Evolutionary conservation across 2,888 invertebrate genomes (phyloP), one percentile per base, ranked within the genome.

Genomic region (Lasioglossum figueresi): DNA sequence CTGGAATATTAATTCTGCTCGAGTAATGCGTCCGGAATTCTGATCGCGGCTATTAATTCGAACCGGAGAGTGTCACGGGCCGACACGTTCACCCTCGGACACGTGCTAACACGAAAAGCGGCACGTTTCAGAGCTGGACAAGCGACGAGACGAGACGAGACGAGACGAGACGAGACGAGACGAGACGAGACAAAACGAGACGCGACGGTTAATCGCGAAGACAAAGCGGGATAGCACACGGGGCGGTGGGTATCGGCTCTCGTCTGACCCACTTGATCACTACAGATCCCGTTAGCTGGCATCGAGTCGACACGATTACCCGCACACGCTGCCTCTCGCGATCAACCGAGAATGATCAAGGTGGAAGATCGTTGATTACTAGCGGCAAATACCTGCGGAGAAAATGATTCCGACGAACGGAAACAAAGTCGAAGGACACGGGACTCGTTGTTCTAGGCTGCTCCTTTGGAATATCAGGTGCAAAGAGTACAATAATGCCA

Each of bases 251-350:
- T 83, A 91, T 88, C 86, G 88, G 87, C 82, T 86, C 85, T 87
- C 85, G 78, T 89, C 87, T 91, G 91, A 92, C 92, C 92, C 87
- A 93, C 88, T 92, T 92, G 92, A 92, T 93, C 93, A 93, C 93
- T 92, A 93, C 91, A 88, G 90, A 91, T 92, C 88, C 93, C 93
- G 93, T 93, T 93, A 92, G 87, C 85, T 83, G 91, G 85, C 92
- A 87, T 81, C 84, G 81, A 88, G 89, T 82, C 90, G 82, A 83
- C 88, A 72, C 83, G 85, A 84, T 79, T 77, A 79, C 83, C 85
- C 23, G 37, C n/a, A 1, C 40, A 31, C 66, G 37, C 40, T n/a
- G 37, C n/a, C n/a, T 12, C n/a, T 23, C 40, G 70, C 70, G 66
- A 68, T 68, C 63, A 19, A 68, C 66, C 66, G 66, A 75, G 83